Conservation (phyloP, 2,113 vertebrate species). For the Ciconia maguari region DNA sequence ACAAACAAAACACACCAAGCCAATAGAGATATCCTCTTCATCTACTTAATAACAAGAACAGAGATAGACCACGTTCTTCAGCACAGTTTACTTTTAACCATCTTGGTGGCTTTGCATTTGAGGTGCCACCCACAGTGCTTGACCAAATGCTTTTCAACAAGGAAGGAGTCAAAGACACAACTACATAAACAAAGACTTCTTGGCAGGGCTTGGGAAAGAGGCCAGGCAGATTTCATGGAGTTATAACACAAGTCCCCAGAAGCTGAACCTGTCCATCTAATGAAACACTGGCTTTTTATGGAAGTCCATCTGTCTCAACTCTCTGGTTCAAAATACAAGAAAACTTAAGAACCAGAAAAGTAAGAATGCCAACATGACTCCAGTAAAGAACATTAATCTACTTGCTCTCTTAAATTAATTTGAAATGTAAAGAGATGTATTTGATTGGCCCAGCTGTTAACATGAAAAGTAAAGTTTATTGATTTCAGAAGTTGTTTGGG, state of each 20-base stretch:
- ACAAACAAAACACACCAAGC: background rate
- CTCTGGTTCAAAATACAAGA: background rate
- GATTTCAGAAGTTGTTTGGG: background rate
- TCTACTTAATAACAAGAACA: background rate
- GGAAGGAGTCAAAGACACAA: background rate
- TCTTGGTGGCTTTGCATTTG: background rate
- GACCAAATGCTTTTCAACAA: background rate
- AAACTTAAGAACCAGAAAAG: background rate
- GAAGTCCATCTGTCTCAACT: conserved; percentile 11
- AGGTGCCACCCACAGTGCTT: background rate
- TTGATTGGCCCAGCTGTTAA: background rate
- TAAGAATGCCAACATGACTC: background rate
- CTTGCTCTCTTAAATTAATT: background rate
- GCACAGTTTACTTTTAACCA: background rate
- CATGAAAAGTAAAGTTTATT: background rate
- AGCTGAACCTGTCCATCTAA: background rate
- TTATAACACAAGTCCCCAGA: background rate
- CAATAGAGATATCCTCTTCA: background rate
- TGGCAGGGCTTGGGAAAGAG: background rate
- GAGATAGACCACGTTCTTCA: background rate
- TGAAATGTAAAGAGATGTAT: background rate
- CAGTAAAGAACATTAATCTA: background rate
- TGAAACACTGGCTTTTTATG: background rate
- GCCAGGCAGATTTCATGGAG: background rate
- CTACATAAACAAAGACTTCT: background rate